Conservation (phyloP, 2,797 vertebrate species). For the Columba guinea region DNA sequence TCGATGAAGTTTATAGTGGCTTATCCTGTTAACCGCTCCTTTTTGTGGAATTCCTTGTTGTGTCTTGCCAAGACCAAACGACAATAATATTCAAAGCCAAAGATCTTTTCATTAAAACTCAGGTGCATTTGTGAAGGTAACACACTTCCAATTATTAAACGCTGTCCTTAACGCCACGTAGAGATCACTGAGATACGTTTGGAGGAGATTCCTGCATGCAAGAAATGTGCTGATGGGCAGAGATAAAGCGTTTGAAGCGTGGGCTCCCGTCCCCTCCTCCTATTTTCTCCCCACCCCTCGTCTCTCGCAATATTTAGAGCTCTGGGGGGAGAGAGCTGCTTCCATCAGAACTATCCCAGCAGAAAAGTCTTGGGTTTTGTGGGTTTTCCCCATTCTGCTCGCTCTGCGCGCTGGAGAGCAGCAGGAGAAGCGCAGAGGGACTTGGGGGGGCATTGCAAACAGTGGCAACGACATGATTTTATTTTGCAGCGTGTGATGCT, state of each 20-base stretch:
- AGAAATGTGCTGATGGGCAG: background rate
- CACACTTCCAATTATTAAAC: background rate
- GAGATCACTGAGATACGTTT: background rate
- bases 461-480: background rate
- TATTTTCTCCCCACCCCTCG: background rate
- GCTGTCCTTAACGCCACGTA: accelerated
- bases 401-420: background rate
- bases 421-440: background rate
- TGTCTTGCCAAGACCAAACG: background rate
- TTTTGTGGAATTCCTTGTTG: background rate
- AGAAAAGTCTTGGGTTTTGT: no score
- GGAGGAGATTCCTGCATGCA: background rate
- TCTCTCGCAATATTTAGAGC: background rate
- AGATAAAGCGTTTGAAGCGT: background rate
- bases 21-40: background rate
- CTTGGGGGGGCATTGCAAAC: background rate
- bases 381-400: no score
- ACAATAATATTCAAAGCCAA: background rate
- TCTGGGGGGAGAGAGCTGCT: background rate
- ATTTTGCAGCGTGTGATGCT: background rate
- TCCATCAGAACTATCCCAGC: background rate
- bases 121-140: background rate
- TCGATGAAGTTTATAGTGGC: background rate
- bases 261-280: background rate
- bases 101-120: background rate